A percentile compares a stretch with the other conserved stretches of the same genome.
phyloP scores from a whole-genome alignment of 2,113 vertebrate genomes.

The Falcunculus frontatus region DNA sequence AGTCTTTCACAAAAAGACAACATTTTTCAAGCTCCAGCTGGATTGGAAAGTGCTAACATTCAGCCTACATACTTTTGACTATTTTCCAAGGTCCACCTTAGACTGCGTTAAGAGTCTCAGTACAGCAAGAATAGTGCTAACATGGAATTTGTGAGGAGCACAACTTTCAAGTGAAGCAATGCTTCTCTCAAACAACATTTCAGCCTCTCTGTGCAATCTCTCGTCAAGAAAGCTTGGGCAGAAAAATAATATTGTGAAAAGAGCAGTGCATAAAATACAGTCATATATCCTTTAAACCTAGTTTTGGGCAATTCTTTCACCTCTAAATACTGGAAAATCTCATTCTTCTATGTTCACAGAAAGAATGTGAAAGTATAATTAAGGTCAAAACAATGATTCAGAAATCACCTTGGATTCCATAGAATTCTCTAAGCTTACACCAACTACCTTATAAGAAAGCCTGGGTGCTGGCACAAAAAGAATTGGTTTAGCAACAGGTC shows the following conservation, averaged over 20 bases:
- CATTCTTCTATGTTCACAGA: neutral
- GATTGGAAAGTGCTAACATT: neutral
- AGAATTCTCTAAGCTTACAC: neutral
- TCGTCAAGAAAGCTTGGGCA: neutral
- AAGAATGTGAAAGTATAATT: neutral
- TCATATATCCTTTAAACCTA: neutral
- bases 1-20: neutral
- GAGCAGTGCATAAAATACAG: neutral
- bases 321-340: neutral
- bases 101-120: neutral
- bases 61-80: neutral
- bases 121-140: neutral
- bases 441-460: neutral
- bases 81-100: neutral
- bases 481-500: neutral
- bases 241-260: neutral
- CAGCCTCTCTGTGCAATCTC: neutral
- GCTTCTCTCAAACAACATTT: neutral
- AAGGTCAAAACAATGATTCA: neutral
- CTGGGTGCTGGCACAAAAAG: neutral
- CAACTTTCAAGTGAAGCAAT: neutral
- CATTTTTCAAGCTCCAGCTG: neutral
- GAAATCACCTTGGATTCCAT: neutral
- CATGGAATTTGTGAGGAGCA: neutral
- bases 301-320: neutral